Conservation (phyloP, 1,140 invertebrate species). For the Delia radicum region DNA sequence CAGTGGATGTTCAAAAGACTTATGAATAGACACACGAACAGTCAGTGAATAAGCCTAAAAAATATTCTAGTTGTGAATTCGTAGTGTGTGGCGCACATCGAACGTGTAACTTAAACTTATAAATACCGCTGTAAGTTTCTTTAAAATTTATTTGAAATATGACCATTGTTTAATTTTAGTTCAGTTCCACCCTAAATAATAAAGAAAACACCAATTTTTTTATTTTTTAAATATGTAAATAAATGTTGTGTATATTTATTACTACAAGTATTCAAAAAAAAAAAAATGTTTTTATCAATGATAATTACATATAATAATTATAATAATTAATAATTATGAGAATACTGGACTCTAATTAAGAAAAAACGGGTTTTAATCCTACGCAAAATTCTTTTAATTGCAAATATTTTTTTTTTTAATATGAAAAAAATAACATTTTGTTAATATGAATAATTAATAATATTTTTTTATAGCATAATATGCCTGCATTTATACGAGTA, state of each 20-base stretch:
- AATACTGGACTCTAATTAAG: background rate
- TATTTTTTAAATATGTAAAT: background rate
- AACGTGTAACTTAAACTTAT: no score
- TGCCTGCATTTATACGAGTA: background rate
- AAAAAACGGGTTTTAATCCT: background rate
- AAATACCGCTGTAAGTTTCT: no score
- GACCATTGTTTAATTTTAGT: no score
- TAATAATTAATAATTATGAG: background rate
- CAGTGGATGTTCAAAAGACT: no score
- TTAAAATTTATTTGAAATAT: no score
- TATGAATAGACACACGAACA: no score
- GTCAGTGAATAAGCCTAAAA: no score
- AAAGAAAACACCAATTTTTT: no score
- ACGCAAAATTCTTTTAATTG: background rate
- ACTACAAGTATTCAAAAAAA: background rate
- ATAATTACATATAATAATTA: background rate
- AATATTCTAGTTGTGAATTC: no score
- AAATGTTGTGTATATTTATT: background rate
- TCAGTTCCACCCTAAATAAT: no score
- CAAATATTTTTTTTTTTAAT: background rate
- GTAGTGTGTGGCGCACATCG: no score
- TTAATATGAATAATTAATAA: background rate
- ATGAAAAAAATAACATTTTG: background rate
- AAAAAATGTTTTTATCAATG: background rate
- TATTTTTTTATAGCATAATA: background rate